Conservation (phyloP, 2,113 vertebrate genomes). For the Python bivittatus region DNA sequence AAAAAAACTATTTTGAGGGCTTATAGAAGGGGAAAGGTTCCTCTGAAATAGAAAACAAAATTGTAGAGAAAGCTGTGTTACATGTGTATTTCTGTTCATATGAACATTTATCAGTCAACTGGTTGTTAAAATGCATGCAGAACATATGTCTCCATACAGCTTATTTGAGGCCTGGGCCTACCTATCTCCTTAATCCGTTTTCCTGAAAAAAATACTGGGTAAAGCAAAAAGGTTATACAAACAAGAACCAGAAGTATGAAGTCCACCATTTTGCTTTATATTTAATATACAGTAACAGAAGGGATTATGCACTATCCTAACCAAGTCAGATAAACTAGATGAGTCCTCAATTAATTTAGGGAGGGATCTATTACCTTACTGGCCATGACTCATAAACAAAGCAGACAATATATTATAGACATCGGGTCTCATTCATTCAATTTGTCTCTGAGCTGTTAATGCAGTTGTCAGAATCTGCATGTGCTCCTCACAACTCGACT, state of each 20-base stretch:
- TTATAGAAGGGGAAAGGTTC: constrained; percentile 23
- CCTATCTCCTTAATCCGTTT: neutral
- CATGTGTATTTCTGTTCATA: neutral
- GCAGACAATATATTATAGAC: neutral
- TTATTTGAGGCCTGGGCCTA: neutral
- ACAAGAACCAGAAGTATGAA: constrained; percentile 8
- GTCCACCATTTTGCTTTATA: constrained; percentile 8
- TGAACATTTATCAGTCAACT: neutral
- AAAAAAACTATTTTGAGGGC: neutral
- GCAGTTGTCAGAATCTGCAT: neutral
- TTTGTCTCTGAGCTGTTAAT: neutral
- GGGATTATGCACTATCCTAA: neutral
- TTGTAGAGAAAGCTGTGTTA: constrained; percentile 22
- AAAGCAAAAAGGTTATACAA: constrained; percentile 30
- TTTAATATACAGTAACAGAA: neutral
- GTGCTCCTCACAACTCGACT: neutral
- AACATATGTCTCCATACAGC: neutral
- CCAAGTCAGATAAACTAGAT: constrained; percentile 24
- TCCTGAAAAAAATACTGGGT: neutral
- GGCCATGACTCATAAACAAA: neutral
- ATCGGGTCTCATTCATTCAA: neutral
- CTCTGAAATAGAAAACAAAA: constrained; percentile 30
- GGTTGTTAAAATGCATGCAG: neutral
- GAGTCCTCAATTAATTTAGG: neutral
- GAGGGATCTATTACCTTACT: neutral